phyloP scores from a whole-genome alignment of 2,888 invertebrate species.

The Heteromurus nitidus region DNA sequence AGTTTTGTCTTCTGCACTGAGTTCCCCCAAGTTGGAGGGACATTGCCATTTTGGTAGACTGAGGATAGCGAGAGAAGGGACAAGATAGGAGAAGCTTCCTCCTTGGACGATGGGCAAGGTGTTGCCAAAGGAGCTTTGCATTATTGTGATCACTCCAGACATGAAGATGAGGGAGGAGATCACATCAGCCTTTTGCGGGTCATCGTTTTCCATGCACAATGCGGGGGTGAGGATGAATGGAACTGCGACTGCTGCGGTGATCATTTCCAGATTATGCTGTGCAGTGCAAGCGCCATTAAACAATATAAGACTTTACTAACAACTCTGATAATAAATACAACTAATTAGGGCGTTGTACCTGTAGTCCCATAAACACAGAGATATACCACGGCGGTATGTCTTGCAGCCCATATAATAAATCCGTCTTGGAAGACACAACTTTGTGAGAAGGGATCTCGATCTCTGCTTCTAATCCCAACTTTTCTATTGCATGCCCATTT shows the following conservation, averaged over 20 bases:
- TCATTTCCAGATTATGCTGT: slow-evolving; percentile 89
- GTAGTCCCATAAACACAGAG: slow-evolving; percentile 87
- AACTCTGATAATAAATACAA: too few species aligned
- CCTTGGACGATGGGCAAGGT: slow-evolving; percentile 75
- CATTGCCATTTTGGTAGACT: slow-evolving; percentile 84
- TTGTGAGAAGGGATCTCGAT: too few species aligned
- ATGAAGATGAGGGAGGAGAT: slow-evolving; percentile 90
- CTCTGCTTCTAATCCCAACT: too few species aligned
- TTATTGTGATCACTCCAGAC: slow-evolving; percentile 84
- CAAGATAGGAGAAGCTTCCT: slow-evolving; percentile 87
- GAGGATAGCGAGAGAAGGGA: slow-evolving; percentile 84
- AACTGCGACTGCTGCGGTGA: slow-evolving; percentile 88
- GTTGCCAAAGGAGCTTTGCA: slow-evolving; percentile 85
- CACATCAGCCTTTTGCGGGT: slow-evolving; percentile 84
- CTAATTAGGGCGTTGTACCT: too few species aligned
- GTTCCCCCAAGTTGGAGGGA: slow-evolving; percentile 79
- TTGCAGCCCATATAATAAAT: slow-evolving; percentile 82
- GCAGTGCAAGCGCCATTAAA: too few species aligned
- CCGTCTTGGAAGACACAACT: neutral
- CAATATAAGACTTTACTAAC: too few species aligned
- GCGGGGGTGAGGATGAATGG: slow-evolving; percentile 87
- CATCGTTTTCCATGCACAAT: slow-evolving; percentile 85
- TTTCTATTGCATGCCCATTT: slow-evolving; percentile 13
- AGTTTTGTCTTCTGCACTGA: slow-evolving; percentile 79
- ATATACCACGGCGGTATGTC: slow-evolving; percentile 90